Evolutionary conservation across 2,797 vertebrate genomes (phyloP).

Genomic region (Hephaestus fuliginosus): DNA sequence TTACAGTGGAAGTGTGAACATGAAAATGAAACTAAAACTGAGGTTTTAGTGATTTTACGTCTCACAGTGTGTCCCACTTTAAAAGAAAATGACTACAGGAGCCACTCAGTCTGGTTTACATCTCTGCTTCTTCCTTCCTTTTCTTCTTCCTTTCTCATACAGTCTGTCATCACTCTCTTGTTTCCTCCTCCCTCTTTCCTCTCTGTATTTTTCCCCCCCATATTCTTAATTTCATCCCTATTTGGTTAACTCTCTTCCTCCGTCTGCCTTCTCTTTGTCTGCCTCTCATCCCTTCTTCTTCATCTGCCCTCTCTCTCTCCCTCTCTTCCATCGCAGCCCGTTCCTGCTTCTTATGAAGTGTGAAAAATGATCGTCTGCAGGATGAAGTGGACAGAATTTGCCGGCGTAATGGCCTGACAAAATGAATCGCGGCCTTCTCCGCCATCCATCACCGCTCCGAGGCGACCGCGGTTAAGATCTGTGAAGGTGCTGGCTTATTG

Average conservation of each 20-base stretch:
- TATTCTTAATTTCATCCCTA: slow-evolving; percentile 61
- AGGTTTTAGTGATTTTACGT: slow-evolving; percentile 33
- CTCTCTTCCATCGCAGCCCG: slow-evolving; percentile 61
- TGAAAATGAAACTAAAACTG: slow-evolving; percentile 16
- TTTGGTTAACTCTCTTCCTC: slow-evolving; percentile 43
- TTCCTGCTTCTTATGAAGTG: slow-evolving; percentile 81
- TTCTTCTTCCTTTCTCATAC: slow-evolving; percentile 25
- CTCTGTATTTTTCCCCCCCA: slow-evolving; percentile 52
- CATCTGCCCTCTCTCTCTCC: slow-evolving; percentile 5
- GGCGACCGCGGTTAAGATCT: slow-evolving; percentile 80
- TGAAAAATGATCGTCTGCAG: slow-evolving; percentile 83
- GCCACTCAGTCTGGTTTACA: slow-evolving; percentile 51
- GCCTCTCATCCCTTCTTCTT: slow-evolving; percentile 14
- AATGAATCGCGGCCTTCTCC: slow-evolving; percentile 83
- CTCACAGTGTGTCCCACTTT: neutral
- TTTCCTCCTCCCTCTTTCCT: slow-evolving; percentile 32
- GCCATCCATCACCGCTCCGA: slow-evolving; percentile 82
- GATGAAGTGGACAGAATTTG: slow-evolving; percentile 83
- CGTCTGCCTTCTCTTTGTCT: slow-evolving; percentile 31
- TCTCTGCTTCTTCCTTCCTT: slow-evolving; percentile 41
- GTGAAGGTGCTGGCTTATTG: slow-evolving; percentile 84
- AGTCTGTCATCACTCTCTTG: slow-evolving; percentile 59
- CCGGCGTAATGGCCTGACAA: slow-evolving; percentile 83
- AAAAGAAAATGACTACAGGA: slow-evolving; percentile 45
- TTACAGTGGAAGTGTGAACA: slow-evolving; percentile 13